phyloP scores from a whole-genome alignment of 2,797 vertebrate genomes.

The Ataeniobius toweri region DNA sequence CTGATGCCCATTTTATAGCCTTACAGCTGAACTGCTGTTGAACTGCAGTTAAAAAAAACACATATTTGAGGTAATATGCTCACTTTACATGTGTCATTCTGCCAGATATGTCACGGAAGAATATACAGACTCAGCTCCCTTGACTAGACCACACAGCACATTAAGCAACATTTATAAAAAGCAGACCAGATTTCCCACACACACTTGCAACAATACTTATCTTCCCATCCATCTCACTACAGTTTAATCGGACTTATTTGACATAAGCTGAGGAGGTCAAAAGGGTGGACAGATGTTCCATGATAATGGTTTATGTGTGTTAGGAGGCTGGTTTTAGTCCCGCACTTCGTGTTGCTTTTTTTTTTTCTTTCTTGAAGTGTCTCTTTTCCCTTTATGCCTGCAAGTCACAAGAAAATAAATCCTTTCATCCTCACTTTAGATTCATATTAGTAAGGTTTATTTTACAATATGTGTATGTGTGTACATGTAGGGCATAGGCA shows the following conservation, averaged over 20 bases:
- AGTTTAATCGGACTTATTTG: constrained; percentile 62
- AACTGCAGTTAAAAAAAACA: background rate
- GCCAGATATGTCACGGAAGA: constrained; percentile 42
- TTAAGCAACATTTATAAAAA: constrained; percentile 28
- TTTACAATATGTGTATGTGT: background rate
- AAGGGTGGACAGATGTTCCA: constrained; percentile 67
- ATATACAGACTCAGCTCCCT: constrained; percentile 29
- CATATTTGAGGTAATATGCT: constrained; percentile 22
- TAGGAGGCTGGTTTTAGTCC: constrained; percentile 29
- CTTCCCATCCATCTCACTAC: constrained; percentile 54
- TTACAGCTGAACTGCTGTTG: background rate
- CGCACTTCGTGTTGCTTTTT: background rate
- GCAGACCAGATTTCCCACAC: constrained; percentile 30
- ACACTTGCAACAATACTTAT: constrained; percentile 44
- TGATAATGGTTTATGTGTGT: constrained; percentile 56
- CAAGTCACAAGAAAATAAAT: constrained; percentile 57
- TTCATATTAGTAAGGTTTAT: constrained; percentile 38
- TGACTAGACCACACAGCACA: constrained; percentile 38
- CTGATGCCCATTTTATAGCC: too few relatives aligned
- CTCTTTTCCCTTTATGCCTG: constrained; percentile 35
- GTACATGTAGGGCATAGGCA: background rate
- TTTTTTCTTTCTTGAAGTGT: background rate
- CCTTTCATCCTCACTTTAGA: constrained; percentile 49
- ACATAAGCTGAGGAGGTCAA: constrained; percentile 62
- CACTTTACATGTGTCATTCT: constrained; percentile 6